These are phyloP conservation scores for Drosophila siamana DNA, from an alignment of 2,888 invertebrate species.

Conservation along the genomic window DNA sequence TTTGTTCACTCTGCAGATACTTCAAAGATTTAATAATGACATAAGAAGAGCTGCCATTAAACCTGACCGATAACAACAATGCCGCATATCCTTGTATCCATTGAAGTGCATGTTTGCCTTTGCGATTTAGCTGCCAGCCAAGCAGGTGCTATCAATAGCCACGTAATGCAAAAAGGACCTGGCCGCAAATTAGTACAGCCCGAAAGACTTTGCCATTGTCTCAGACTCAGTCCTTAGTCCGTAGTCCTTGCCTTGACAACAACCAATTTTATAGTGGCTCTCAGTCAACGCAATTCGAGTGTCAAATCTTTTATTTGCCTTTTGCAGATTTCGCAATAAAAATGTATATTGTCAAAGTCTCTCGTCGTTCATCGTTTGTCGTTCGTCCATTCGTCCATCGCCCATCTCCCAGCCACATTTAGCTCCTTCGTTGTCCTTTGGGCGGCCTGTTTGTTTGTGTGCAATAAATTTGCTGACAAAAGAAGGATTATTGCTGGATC, in stretches of 20 bases:
- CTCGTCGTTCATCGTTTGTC: constrained; percentile 42
- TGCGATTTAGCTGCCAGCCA: constrained; percentile 53
- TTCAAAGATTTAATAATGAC: constrained; percentile 81
- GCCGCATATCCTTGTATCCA: constrained; percentile 1
- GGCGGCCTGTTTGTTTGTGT: constrained; percentile 68
- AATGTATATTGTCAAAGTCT: constrained; percentile 71
- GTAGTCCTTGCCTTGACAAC: constrained; percentile 27
- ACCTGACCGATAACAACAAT: constrained; percentile 44
- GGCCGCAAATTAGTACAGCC: constrained; percentile 60
- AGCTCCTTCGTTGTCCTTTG: constrained; percentile 53
- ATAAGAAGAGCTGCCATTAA: constrained; percentile 75
- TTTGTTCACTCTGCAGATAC: constrained; percentile 57
- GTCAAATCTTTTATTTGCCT: constrained; percentile 85
- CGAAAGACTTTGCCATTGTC: constrained; percentile 46
- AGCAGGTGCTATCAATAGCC: constrained; percentile 27
- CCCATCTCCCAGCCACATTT: constrained; percentile 24
- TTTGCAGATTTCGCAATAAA: constrained; percentile 84
- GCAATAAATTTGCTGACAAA: constrained; percentile 84
- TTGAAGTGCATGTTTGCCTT: constrained; percentile 60
- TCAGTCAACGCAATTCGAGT: constrained; percentile 83
- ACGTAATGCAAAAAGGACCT: constrained; percentile 1
- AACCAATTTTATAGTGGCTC: constrained; percentile 11
- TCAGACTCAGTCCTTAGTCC: too few species aligned
- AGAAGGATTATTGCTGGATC: constrained; percentile 83
- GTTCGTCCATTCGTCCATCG: too few species aligned